Conservation (phyloP, 2,888 invertebrate species). For the Halictus ligatus region DNA sequence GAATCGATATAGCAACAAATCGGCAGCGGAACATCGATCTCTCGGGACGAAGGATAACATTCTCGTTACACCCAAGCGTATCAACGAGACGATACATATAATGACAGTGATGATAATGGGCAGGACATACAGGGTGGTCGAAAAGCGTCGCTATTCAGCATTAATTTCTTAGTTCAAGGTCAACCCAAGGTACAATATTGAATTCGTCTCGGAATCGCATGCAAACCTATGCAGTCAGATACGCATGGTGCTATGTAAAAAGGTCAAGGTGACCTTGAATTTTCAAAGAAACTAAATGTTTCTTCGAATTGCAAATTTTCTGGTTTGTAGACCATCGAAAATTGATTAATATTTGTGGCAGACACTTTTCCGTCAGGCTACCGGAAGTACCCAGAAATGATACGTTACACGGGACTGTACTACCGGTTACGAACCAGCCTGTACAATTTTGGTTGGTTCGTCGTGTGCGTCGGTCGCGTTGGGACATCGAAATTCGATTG, state of each 20-base stretch:
- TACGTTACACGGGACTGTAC: too few relatives aligned
- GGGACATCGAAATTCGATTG: conserved; percentile 1
- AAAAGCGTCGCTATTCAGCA: not conserved
- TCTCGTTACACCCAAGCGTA: not conserved
- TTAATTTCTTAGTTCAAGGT: not conserved
- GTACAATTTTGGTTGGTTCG: not conserved
- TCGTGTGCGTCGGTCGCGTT: not conserved
- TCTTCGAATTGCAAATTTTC: too few relatives aligned
- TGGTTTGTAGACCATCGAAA: not conserved
- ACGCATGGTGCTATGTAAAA: too few relatives aligned
- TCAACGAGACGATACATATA: not conserved
- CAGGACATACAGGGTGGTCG: not conserved
- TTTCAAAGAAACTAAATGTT: not conserved
- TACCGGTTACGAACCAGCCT: not conserved
- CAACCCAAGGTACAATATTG: not conserved
- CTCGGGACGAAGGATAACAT: not conserved
- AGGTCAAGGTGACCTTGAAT: not conserved
- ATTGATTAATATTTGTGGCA: not conserved
- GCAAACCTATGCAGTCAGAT: not conserved
- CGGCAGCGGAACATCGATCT: not conserved
- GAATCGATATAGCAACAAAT: not conserved
- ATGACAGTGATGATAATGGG: not conserved
- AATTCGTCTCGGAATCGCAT: not conserved
- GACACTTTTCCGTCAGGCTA: too few relatives aligned
- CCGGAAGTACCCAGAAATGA: too few relatives aligned